These are phyloP conservation scores for Octomys mimax DNA, from an alignment of 2,797 vertebrate genomes.

Conservation along the genomic window DNA sequence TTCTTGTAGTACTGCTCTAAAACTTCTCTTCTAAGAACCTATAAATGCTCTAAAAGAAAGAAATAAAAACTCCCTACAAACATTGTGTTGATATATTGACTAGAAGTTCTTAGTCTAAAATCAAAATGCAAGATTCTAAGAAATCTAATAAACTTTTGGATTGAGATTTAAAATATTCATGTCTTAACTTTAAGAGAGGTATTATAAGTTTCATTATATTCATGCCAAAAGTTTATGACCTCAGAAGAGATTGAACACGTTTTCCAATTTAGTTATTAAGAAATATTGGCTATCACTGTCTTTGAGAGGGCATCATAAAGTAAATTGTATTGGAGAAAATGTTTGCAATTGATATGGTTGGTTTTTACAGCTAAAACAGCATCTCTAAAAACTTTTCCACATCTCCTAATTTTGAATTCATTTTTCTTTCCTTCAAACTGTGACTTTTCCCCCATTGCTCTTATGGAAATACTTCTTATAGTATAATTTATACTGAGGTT, in stretches of 20 bases:
- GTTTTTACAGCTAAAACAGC: conserved; percentile 30
- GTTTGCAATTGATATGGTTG: background rate
- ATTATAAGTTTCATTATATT: conserved; percentile 4
- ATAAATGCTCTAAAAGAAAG: background rate
- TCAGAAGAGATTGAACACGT: background rate
- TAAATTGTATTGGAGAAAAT: background rate
- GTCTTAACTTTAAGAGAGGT: background rate
- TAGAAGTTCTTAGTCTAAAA: background rate
- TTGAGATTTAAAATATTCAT: background rate
- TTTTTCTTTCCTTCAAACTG: background rate
- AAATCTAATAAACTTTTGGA: conserved; percentile 37
- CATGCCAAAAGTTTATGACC: background rate
- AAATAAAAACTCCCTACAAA: background rate
- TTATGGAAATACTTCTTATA: background rate
- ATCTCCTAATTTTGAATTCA: background rate
- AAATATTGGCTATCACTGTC: background rate
- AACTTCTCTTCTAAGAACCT: background rate
- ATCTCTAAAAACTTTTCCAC: conserved; percentile 31
- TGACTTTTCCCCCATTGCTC: background rate
- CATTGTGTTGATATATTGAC: background rate
- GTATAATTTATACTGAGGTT: conserved; percentile 9
- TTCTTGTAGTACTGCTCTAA: background rate
- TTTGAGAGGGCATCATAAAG: background rate
- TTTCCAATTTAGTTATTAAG: background rate
- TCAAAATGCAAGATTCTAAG: background rate